Base-by-base conservation (phyloP, 2,888 invertebrate species). In the Pyrochroa serraticornis region DNA sequence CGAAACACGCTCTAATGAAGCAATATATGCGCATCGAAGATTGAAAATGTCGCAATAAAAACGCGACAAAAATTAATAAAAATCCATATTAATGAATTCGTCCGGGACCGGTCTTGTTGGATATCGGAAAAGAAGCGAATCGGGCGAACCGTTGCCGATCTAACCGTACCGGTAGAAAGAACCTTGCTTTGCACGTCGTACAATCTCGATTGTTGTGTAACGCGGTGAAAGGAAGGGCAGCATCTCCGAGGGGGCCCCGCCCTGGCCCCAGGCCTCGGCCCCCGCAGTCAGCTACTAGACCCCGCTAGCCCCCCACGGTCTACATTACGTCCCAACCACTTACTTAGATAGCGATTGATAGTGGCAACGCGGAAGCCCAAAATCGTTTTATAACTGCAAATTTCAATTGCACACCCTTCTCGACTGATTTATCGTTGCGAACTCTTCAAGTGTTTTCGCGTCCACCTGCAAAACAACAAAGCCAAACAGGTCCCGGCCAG, bases 201-300 rank as follows among this genome's bases (percentile, higher is more conserved):
- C 69, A 71, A 69, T 68, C 67, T 67, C 67, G 66, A 66, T 68
- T 69, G 76, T 77, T 78, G 78, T 77, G 77, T 77, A 78, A 77
- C 75, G 69, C 71, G 73, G 78, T 77, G 78, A 77, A 77, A 77
- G 78, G 78, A 78, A 78, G 78, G 78, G 78, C 78, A 78, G 73
- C 77, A 78, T 78, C 77, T 77, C 75, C 74, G 68, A 71, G 67
- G 73, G 75, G 72, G 72, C 79, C 76, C 76, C 78, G 77, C 78
- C 78, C 74, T 71, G 75, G 74, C 77, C 76, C 58, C 65, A 63
- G 77, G 77, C 77, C 65, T 60, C 71, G 72, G 74, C 78, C 77
- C 78, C 78, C 78, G 77, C 78, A 77, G 73, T 72, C 73, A 68
- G 72, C 70, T 66, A 73, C 72, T 64, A 63, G 62, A 64, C 55